These are phyloP conservation scores for Mesocentrotus franciscanus DNA, from an alignment of 53 echinoderm and acorn worm genomes.

Conservation along the genomic window DNA sequence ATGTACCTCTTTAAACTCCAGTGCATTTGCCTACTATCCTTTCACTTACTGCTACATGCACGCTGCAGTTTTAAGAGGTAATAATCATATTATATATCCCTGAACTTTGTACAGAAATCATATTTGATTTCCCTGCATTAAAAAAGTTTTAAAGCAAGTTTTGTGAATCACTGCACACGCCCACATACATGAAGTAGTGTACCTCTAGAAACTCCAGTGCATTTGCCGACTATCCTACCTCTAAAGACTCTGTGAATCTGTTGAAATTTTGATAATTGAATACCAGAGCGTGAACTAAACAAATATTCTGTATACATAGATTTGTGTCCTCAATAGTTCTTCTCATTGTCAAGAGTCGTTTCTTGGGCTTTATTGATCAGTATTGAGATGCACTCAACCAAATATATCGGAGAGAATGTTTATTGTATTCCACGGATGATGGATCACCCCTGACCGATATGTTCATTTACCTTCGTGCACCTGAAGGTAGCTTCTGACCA, in stretches of 20 bases:
- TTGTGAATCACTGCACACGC: too few species aligned
- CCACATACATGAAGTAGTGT: too few species aligned
- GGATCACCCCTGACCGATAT: neutral
- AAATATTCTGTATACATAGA: neutral
- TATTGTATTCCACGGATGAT: neutral
- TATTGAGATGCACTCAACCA: neutral
- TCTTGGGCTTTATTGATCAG: neutral
- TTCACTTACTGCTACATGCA: too few species aligned
- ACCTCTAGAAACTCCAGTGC: neutral
- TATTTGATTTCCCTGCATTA: too few species aligned
- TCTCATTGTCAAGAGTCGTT: neutral
- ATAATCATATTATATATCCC: too few species aligned
- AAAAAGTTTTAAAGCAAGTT: too few species aligned
- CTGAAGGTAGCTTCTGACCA: neutral
- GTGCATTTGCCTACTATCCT: neutral
- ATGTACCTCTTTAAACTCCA: too few species aligned
- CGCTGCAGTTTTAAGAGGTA: too few species aligned
- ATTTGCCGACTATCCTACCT: neutral
- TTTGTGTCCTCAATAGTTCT: neutral
- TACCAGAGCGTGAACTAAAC: neutral
- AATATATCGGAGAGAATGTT: neutral
- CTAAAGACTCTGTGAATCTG: neutral
- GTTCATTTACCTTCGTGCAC: too few species aligned
- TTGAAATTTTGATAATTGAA: neutral
- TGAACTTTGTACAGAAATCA: too few species aligned